phyloP scores from a whole-genome alignment of 2,113 vertebrate genomes.

The Hypanus sabinus region DNA sequence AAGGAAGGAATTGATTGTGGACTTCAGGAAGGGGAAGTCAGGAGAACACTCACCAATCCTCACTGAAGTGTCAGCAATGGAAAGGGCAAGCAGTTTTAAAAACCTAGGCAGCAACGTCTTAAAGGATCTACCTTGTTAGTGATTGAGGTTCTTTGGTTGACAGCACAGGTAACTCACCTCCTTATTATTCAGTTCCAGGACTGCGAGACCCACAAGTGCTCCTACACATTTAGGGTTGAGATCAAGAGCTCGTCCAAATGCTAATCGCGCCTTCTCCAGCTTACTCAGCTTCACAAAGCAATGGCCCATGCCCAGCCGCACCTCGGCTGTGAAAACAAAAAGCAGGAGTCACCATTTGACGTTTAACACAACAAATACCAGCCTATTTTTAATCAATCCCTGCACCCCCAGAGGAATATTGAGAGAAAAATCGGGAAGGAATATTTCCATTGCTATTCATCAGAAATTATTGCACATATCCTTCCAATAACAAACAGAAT shows the following conservation, averaged over 20 bases:
- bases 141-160: no score
- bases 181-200: constrained; percentile 96
- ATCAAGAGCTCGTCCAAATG: constrained; percentile 86
- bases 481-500: not conserved
- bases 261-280: constrained; percentile 88
- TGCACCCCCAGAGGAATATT: not conserved
- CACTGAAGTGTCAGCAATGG: no score
- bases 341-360: not conserved
- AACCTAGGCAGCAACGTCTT: no score
- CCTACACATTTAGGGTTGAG: constrained; percentile 95
- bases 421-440: not conserved
- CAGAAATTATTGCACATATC: no score
- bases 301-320: constrained; percentile 93
- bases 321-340: constrained; percentile 69
- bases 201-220: constrained; percentile 88
- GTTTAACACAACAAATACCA: not conserved
- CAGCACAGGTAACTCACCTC: constrained; percentile 58
- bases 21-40: no score
- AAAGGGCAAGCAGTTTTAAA: no score
- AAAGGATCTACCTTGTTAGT: no score
- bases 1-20: no score
- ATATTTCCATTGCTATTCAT: not conserved
- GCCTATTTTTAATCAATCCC: not conserved
- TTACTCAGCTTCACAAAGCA: constrained; percentile 97
- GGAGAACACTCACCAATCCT: no score